Evolutionary conservation across 2,797 vertebrate species (phyloP), one percentile per base, ranked within the genome.

Genomic region (Allobates femoralis): DNA sequence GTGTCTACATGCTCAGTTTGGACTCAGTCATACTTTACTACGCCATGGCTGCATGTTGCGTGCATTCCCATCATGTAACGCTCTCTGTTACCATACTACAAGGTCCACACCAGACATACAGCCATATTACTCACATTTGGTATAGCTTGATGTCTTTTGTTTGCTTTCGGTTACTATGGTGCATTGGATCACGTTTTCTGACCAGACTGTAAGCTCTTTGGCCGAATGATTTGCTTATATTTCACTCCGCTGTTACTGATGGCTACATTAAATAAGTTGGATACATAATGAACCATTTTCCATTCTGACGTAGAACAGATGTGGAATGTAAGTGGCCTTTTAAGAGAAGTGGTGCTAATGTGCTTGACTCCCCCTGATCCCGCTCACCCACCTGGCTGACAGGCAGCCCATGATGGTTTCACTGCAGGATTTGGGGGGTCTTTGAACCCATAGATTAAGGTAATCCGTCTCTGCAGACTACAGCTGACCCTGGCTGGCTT

Each of bases 401-500:
- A 76, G 37, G 58, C 78, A 84, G 46, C 53, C 58, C 66, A 69
- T 85, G 82, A 56, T 85, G 86, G 67, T 73, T 73, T 88, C 80
- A 84, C 56, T 75, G 50, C 77, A 51, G 51, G 83, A 85, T 88
- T 85, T 80, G 4, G 69, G 82, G 86, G 71, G 82, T 79, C 86
- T 88, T 88, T 88, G 86, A 88, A 88, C 86, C 86, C 86, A 81
- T 60, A 84, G 82, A 85, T 85, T 88, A 88, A 85, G 69, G 66
- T 88, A 88, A 88, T 88, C 86, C 71, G 78, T 85, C 83, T 88
- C 82, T 37, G 6, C 69, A 85, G 77, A 85, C 86, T 88, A 83
- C 83, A 79, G 76, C 58, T 91, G 88, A 91, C 90, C 89, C 88
- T 18, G 88, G 69, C 79, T 90, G 87, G 91, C 80, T 86, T 5